A percentile compares a stretch with the other conserved stretches of the same genome.
Conservation (phyloP, 1,140 invertebrate species). For the Scylla paramamosain region DNA sequence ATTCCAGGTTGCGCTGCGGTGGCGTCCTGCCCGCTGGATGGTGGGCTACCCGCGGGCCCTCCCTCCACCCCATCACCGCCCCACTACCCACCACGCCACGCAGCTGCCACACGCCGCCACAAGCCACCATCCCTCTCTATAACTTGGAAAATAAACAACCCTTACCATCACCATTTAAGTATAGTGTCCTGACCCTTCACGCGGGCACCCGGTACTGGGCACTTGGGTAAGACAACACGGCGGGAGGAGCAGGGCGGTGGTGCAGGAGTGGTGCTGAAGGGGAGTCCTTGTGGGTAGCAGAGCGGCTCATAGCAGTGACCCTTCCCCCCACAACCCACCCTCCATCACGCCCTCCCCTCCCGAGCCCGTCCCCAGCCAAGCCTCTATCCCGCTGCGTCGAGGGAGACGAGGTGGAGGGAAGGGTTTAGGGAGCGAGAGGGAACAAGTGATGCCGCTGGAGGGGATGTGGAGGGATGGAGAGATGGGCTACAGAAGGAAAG, state of each 20-base stretch:
- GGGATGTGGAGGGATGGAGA: neutral
- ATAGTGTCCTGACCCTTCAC: neutral
- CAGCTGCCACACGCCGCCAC: constrained; percentile 6
- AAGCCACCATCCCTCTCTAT: neutral
- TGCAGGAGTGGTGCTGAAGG: neutral
- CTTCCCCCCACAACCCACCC: neutral
- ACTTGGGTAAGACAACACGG: neutral
- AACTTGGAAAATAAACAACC: neutral
- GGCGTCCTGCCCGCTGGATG: constrained; percentile 36
- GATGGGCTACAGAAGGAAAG: constrained; percentile 25
- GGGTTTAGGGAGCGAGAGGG: neutral
- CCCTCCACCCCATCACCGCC: neutral
- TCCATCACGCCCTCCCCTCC: neutral
- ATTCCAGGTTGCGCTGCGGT: constrained; percentile 33
- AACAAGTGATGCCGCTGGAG: neutral
- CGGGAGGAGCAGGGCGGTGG: neutral
- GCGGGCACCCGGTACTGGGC: neutral
- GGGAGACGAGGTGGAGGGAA: neutral
- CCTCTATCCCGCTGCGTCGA: neutral
- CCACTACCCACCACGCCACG: neutral
- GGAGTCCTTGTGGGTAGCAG: neutral
- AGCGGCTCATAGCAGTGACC: constrained; percentile 25
- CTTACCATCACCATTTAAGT: neutral
- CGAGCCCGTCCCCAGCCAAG: neutral
- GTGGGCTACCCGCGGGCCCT: constrained; percentile 41